Base-by-base conservation (phyloP, 1,140 invertebrate species). In the Drosophila asahinai region DNA sequence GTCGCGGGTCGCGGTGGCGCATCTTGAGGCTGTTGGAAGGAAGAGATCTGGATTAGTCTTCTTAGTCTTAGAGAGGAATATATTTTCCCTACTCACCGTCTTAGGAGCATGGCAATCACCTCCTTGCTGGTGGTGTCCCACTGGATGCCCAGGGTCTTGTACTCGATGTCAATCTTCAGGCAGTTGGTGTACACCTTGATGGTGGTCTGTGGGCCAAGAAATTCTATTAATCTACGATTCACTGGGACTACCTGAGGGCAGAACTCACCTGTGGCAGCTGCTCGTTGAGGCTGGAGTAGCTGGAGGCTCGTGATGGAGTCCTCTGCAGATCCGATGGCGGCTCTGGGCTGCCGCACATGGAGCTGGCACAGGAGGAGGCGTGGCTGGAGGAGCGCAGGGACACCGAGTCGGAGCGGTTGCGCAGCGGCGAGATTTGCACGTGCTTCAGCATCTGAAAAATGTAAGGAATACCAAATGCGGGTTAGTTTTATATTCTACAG, bases 141-240 rank as follows among this genome's bases (percentile, higher is more conserved):
- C 5, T 96, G 97, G 55, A 98, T 97, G 59, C 96, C 96, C 52
- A 98, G 93, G 0, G 98, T 98, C 93, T 98, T 98, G 95, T 98
- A 98, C 92, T 98, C 97, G 90, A 98, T 98, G 93, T 98, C 97
- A 1, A 97, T 95, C 42, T 97, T 95, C 64, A 98, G 94, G 87
- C 97, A 97, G 78, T 96, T 96, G 1, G 97, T 97, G 93, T 97
- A 98, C 47, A 98, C 97, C 94, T 98, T 98, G 62, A 98, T 97
- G 2, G 97, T 97, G 22, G 97, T 97, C 97, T 98, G 9, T 30
- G 5, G 33, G 1, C 5, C 6, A 36, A 4, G 14, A n/a, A 15
- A 5, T 14, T 1, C 47, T 6, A 43, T 66, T 5, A 43, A 61
- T 9, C 11, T 0, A 43, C 9, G 9, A 14, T 40, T 48, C 9